These are phyloP conservation scores for Araneus ventricosus DNA, from an alignment of 1,140 invertebrate species.

Conservation along the genomic window DNA sequence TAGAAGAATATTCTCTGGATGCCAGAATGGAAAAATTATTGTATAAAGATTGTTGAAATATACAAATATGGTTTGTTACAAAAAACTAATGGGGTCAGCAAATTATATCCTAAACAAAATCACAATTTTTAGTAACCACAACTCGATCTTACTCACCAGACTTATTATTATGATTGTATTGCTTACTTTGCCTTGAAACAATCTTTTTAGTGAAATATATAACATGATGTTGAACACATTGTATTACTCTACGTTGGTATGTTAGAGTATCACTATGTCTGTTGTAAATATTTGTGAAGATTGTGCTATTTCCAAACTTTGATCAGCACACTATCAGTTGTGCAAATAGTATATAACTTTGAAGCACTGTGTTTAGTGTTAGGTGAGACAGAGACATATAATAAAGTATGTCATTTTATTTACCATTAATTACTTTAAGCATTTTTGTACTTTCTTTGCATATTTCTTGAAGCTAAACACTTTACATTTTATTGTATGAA, in stretches of 20 bases:
- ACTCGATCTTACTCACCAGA: neutral
- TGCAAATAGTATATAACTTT: neutral
- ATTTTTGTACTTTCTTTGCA: neutral
- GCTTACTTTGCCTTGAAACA: slow-evolving; percentile 47
- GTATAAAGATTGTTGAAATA: too few species aligned
- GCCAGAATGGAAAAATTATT: too few species aligned
- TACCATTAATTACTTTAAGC: neutral
- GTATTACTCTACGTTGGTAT: slow-evolving; percentile 18
- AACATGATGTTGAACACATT: neutral
- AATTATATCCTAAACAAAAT: neutral
- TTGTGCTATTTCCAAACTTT: neutral
- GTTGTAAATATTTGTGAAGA: neutral
- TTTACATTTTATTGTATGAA: neutral
- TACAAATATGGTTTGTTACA: too few species aligned
- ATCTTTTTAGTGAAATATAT: slow-evolving; percentile 40
- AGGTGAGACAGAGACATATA: neutral
- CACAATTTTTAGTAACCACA: neutral
- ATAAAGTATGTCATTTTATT: neutral
- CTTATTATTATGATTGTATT: slow-evolving; percentile 30
- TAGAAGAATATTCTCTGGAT: too few species aligned
- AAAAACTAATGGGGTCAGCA: neutral
- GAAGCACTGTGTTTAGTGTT: neutral
- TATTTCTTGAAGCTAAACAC: neutral
- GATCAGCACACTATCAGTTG: neutral
- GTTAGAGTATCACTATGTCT: slow-evolving; percentile 5